These are phyloP conservation scores for Denticeps clupeoides DNA, from an alignment of 2,797 vertebrate species.

Conservation along the genomic window DNA sequence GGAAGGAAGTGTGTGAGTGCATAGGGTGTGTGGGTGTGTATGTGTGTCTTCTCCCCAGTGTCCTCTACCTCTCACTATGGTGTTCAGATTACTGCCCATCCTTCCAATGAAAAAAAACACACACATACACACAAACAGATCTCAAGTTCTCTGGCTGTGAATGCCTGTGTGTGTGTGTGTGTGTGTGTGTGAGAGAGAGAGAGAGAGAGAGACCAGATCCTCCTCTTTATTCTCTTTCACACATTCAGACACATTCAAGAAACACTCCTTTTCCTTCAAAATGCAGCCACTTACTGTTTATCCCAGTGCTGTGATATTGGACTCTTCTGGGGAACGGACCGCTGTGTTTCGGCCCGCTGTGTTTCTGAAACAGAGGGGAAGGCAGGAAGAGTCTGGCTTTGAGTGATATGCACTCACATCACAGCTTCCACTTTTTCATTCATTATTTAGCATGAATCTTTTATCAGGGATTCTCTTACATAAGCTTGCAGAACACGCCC, in stretches of 20 bases:
- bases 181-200: too few species aligned
- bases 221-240: background rate
- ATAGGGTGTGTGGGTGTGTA: conserved; percentile 19
- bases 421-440: background rate
- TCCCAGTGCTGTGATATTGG: background rate
- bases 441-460: conserved; percentile 7
- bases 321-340: background rate
- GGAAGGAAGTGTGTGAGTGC: background rate
- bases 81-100: conserved; percentile 15
- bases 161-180: too few species aligned
- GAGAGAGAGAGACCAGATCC: too few species aligned
- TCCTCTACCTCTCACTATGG: conserved; percentile 21
- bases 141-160: too few species aligned
- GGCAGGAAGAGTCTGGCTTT: background rate
- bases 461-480: conserved; percentile 4
- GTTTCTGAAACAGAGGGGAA: background rate
- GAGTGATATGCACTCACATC: conserved; percentile 8
- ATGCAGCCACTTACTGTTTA: conserved; percentile 4
- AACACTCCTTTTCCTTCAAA: conserved; percentile 2
- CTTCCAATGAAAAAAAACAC: background rate
- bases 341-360: background rate
- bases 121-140: background rate
- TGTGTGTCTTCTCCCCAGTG: conserved; percentile 21
- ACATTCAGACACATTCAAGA: conserved; percentile 1
- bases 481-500: conserved; percentile 7